phyloP scores from a whole-genome alignment of 2,888 invertebrate genomes.

The Cephus pygmeus region DNA sequence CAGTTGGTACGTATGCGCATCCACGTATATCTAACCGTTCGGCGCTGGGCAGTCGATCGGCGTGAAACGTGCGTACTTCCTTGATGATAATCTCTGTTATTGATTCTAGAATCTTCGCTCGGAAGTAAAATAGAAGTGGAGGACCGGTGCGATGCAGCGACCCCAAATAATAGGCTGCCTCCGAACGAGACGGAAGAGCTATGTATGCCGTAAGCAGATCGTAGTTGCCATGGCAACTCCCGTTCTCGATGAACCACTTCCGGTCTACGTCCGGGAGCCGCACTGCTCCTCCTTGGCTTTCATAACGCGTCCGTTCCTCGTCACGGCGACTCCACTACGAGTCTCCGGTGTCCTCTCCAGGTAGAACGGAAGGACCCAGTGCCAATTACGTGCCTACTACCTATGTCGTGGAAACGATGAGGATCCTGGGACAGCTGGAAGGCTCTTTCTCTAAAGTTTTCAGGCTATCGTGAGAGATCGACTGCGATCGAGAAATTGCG shows the following conservation, averaged over 20 bases:
- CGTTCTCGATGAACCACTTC: conserved; percentile 50
- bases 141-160: conserved; percentile 34
- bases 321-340: neutral
- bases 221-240: conserved; percentile 52
- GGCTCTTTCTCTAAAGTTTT: neutral
- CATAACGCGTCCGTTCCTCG: conserved; percentile 13
- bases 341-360: neutral
- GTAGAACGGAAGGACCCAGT: conserved; percentile 2
- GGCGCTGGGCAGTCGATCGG: neutral
- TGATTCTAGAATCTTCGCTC: neutral
- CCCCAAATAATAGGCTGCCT: conserved; percentile 49
- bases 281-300: neutral
- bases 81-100: neutral
- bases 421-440: neutral
- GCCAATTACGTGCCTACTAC: neutral
- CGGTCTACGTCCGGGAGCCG: conserved; percentile 33
- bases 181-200: conserved; percentile 51
- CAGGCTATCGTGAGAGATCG: neutral
- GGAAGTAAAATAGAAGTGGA: neutral
- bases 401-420: neutral
- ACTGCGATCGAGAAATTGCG: neutral
- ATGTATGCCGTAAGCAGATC: conserved; percentile 45
- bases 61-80: neutral
- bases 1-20: neutral
- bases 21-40: neutral